A percentile compares a stretch with the other conserved stretches of the same genome.
Conservation (phyloP, 2,113 vertebrate species). For the Nycticryphes semicollaris region DNA sequence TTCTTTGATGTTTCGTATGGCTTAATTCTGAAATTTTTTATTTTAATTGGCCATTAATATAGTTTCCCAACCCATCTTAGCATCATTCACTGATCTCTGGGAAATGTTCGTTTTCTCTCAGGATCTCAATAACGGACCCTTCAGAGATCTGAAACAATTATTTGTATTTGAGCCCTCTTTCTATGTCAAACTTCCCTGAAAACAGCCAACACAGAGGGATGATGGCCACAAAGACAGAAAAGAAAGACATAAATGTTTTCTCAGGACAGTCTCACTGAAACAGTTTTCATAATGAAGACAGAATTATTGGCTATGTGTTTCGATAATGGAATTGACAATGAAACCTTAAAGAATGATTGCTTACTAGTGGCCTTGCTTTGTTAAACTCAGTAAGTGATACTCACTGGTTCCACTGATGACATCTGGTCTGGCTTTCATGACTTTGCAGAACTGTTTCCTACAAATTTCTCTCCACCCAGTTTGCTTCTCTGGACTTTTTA, state of each 20-base stretch:
- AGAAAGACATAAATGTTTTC: not conserved
- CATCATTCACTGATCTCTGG: not conserved
- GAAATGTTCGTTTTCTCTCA: not conserved
- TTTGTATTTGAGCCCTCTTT: not conserved
- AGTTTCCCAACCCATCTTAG: not conserved
- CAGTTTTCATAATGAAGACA: not conserved
- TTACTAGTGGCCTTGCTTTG: not conserved
- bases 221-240: not conserved
- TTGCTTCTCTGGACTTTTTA: slow-evolving; percentile 72
- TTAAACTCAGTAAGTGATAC: slow-evolving; percentile 12
- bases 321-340: not conserved
- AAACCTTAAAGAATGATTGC: not conserved
- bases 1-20: not conserved
- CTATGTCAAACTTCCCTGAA: not conserved
- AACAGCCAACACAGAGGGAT: not conserved
- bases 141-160: not conserved
- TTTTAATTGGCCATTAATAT: not conserved
- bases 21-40: not conserved
- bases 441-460: slow-evolving; percentile 79
- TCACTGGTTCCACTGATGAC: slow-evolving; percentile 79
- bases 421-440: slow-evolving; percentile 77
- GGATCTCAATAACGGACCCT: not conserved
- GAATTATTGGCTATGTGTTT: not conserved
- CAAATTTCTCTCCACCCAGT: slow-evolving; percentile 80
- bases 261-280: not conserved